Conservation (phyloP, 2,888 invertebrate species). For the Loripinus fragilis region DNA sequence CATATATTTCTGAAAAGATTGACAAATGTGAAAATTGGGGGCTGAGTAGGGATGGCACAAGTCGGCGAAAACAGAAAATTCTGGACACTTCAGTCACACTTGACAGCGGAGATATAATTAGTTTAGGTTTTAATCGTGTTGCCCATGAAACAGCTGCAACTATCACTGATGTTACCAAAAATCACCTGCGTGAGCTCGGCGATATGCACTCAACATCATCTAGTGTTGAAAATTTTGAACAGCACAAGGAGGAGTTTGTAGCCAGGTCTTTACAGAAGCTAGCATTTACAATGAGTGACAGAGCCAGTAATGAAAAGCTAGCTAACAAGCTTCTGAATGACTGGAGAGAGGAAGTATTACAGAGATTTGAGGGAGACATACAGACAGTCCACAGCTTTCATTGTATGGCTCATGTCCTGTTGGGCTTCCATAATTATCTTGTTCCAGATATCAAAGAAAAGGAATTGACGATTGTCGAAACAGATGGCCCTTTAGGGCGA, state of each 20-base stretch:
- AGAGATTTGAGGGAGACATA: too few species aligned
- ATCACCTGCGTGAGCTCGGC: constrained; percentile 28
- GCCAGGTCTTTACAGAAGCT: constrained; percentile 12
- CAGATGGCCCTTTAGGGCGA: constrained; percentile 40
- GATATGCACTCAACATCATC: neutral
- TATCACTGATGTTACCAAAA: constrained; percentile 35
- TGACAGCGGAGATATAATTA: constrained; percentile 37
- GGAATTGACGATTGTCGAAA: constrained; percentile 1
- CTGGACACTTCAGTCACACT: constrained; percentile 48
- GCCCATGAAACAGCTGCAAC: constrained; percentile 36
- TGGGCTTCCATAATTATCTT: constrained; percentile 42
- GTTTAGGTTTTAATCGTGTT: constrained; percentile 33
- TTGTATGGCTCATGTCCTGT: constrained; percentile 57
- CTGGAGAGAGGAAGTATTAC: too few species aligned
- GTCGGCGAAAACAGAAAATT: constrained; percentile 44
- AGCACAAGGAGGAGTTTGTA: constrained; percentile 3
- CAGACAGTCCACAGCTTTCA: constrained; percentile 28
- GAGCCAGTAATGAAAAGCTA: constrained; percentile 25
- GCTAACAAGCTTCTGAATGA: constrained; percentile 23
- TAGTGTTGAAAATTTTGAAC: neutral
- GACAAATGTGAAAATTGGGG: constrained; percentile 30
- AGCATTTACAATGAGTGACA: constrained; percentile 28
- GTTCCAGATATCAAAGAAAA: constrained; percentile 17
- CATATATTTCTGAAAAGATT: constrained; percentile 33
- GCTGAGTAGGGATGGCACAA: constrained; percentile 41